Evolutionary conservation across 2,888 invertebrate species (phyloP).

Genomic region (Teleiodes luculella): DNA sequence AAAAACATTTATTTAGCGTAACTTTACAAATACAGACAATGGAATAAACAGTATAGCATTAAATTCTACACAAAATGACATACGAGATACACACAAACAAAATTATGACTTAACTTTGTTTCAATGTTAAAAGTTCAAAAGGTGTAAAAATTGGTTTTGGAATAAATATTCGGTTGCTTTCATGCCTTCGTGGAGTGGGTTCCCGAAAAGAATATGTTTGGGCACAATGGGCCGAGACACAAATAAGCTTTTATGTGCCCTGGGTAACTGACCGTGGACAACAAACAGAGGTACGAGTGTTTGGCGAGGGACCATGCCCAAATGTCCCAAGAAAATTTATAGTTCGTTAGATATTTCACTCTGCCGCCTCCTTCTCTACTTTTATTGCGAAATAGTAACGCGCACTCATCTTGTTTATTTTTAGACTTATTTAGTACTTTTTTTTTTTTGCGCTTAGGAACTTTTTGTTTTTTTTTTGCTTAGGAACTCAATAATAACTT

Average conservation of each 20-base stretch:
- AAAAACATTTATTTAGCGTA: too few species aligned
- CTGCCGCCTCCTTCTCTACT: background rate
- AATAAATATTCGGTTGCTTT: background rate
- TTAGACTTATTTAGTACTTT: background rate
- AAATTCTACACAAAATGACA: too few species aligned
- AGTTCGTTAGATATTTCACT: constrained; percentile 47
- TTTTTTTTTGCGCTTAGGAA: too few species aligned
- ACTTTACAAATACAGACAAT: too few species aligned
- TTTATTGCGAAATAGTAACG: background rate
- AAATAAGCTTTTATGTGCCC: constrained; percentile 61
- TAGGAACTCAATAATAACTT: too few species aligned
- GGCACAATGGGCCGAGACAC: constrained; percentile 41
- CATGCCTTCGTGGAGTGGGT: background rate
- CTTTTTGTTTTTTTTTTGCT: too few species aligned
- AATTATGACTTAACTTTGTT: too few species aligned
- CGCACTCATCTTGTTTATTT: background rate
- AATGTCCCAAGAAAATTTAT: constrained; percentile 40
- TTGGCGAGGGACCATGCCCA: constrained; percentile 35
- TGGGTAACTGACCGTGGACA: constrained; percentile 72
- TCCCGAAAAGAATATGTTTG: constrained; percentile 38
- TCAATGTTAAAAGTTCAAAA: background rate
- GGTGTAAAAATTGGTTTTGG: background rate
- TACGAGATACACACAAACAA: too few species aligned
- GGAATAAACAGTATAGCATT: too few species aligned
- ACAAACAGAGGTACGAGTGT: constrained; percentile 54